These are phyloP conservation scores for Bombus huntii DNA, from an alignment of 1,140 invertebrate genomes.

Conservation along the genomic window DNA sequence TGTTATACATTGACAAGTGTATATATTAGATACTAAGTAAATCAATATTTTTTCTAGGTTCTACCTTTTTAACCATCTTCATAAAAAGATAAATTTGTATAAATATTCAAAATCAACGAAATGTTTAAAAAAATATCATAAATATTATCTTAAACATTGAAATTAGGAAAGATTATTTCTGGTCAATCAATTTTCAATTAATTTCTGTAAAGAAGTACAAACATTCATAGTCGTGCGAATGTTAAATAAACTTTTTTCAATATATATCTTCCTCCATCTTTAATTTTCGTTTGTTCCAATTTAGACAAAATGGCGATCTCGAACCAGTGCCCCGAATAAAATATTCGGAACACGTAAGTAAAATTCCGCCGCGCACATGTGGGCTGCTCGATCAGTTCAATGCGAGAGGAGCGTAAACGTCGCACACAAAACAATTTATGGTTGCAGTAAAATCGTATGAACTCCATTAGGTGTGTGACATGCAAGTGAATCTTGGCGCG, in stretches of 20 bases:
- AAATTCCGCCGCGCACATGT: slow-evolving; percentile 18
- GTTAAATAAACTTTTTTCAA: background rate
- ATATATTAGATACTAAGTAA: background rate
- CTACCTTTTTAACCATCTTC: too few species aligned
- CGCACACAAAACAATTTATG: slow-evolving; percentile 65
- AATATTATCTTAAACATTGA: too few species aligned
- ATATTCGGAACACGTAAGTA: background rate
- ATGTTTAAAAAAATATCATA: too few species aligned
- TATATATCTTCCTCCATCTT: background rate
- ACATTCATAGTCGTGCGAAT: background rate
- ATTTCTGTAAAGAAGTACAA: too few species aligned
- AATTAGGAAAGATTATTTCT: too few species aligned
- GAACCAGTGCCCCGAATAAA: background rate
- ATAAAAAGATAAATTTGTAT: too few species aligned
- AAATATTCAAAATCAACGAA: too few species aligned
- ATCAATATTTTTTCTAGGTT: too few species aligned
- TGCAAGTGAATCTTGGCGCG: slow-evolving; percentile 62
- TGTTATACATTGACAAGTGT: background rate
- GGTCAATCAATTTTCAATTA: too few species aligned
- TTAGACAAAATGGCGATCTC: background rate
- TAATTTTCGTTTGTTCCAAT: too few species aligned
- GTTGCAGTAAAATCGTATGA: slow-evolving; percentile 64
- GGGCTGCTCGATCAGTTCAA: slow-evolving; percentile 49
- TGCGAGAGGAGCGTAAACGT: slow-evolving; percentile 61
- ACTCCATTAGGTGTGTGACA: slow-evolving; percentile 63